Percentiles rank a stretch among this genome's conserved stretches.
These are phyloP conservation scores for Enteromius thamalakanensis DNA, from an alignment of 2,797 vertebrate species.

Conservation along the genomic window DNA sequence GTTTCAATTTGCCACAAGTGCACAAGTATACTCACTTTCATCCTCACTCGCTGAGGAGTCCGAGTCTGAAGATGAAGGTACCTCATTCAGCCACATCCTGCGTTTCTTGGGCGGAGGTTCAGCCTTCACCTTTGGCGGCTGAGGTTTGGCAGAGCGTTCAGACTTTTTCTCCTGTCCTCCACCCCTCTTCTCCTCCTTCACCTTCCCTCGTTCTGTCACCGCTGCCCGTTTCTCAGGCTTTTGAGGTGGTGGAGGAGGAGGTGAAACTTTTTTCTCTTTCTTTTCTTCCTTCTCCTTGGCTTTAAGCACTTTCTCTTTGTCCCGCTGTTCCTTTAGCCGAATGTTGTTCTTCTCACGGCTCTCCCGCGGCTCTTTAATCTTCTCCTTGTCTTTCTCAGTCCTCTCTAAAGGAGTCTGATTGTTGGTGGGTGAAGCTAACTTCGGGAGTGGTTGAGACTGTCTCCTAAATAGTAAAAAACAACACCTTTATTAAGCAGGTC, in stretches of 20 bases:
- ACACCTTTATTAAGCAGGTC: background rate
- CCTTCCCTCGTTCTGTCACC: slow-evolving; percentile 62
- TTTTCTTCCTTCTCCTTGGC: slow-evolving; percentile 60
- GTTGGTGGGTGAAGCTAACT: slow-evolving; percentile 76
- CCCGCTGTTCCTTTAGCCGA: slow-evolving; percentile 52
- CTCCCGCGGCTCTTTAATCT: slow-evolving; percentile 69
- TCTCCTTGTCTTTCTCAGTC: slow-evolving; percentile 60
- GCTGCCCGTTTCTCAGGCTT: slow-evolving; percentile 67
- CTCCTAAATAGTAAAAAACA: slow-evolving; percentile 72
- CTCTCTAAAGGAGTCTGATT: slow-evolving; percentile 63
- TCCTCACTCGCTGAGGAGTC: slow-evolving; percentile 91
- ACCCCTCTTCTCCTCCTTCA: slow-evolving; percentile 60
- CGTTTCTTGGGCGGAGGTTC: slow-evolving; percentile 85
- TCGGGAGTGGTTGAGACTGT: slow-evolving; percentile 75
- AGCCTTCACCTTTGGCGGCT: slow-evolving; percentile 80
- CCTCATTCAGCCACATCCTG: slow-evolving; percentile 93
- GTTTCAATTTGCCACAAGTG: background rate
- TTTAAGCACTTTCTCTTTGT: slow-evolving; percentile 48
- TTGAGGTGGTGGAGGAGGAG: slow-evolving; percentile 46
- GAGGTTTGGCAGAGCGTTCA: slow-evolving; percentile 68
- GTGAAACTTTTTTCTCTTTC: slow-evolving; percentile 66
- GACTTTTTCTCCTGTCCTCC: slow-evolving; percentile 63
- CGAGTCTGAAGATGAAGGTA: slow-evolving; percentile 86
- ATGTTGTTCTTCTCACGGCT: slow-evolving; percentile 70
- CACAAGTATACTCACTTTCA: slow-evolving; percentile 72